A percentile compares a stretch with the other conserved stretches of the same genome.
Conservation (phyloP, 2,113 vertebrate genomes). For the Charina bottae region DNA sequence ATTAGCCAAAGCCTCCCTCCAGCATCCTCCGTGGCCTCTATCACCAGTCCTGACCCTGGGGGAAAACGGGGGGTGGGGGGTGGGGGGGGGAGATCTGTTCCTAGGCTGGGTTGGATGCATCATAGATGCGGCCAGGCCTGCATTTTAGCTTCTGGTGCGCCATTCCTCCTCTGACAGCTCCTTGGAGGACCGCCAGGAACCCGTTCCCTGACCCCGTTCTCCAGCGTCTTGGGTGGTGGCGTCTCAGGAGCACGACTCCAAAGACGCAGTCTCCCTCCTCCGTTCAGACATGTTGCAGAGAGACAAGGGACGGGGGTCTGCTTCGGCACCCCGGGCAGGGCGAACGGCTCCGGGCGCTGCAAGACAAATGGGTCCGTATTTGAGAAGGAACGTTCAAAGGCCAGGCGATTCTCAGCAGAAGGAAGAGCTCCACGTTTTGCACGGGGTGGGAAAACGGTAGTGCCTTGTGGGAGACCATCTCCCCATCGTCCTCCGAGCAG, state of each 20-base stretch:
- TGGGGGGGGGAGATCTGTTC: neutral
- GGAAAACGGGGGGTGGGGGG: neutral
- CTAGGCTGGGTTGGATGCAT: neutral
- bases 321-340: neutral
- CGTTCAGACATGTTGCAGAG: neutral
- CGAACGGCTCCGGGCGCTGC: neutral
- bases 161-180: neutral
- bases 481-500: neutral
- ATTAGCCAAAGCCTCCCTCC: neutral
- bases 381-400: neutral
- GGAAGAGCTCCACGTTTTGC: neutral
- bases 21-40: neutral
- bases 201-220: conserved; percentile 16
- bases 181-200: neutral
- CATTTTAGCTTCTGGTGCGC: neutral
- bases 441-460: neutral
- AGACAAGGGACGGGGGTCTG: neutral
- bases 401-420: neutral
- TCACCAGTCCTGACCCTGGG: neutral
- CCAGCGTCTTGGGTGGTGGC: conserved; percentile 29
- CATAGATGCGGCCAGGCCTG: neutral
- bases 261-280: neutral
- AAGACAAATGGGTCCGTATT: neutral
- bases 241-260: neutral
- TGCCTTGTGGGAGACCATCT: neutral